Evolutionary conservation across 2,888 invertebrate genomes (phyloP), one percentile per base, ranked within the genome.

Genomic region (Emmelina monodactyla): DNA sequence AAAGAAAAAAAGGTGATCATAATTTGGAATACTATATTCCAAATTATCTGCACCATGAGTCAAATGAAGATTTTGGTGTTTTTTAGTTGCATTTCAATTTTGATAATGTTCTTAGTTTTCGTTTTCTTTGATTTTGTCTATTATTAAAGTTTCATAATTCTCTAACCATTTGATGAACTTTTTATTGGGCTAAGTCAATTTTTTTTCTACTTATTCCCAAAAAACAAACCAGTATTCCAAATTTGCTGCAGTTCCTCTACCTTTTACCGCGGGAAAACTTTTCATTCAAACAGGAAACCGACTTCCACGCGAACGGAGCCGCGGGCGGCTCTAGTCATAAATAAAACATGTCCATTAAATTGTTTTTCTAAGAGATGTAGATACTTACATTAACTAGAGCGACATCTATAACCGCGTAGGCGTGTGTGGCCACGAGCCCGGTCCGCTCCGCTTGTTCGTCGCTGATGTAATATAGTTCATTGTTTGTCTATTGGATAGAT

Each of bases 341-440:
- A n/a, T n/a, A n/a, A n/a, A n/a, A n/a, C n/a, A n/a, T n/a, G n/a
- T n/a, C n/a, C n/a, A n/a, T n/a, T n/a, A n/a, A n/a, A n/a, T n/a
- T n/a, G n/a, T n/a, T n/a, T n/a, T n/a, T n/a, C n/a, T n/a, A n/a
- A n/a, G n/a, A n/a, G n/a, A n/a, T n/a, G n/a, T n/a, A n/a, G n/a
- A n/a, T n/a, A n/a, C 79, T 72, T 39, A 91, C 92, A 59, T 88
- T 81, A 14, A 91, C 84, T 48, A 86, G 84, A 54, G 85, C 78
- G 4, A 93, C 87, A 58, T 96, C 94, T 22, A 97, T 80, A 43
- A 97, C 90, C 1, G 97, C 97, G 58, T 97, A 97, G 0, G 97
- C 97, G 62, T 97, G 97, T 0, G 92, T 90, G 0, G 94, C 86
- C 1, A 97, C 96, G 1, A 97, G 82, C 0, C 97, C 97, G 0